phyloP scores from a whole-genome alignment of 2,888 invertebrate genomes.

The Villa cingulata region DNA sequence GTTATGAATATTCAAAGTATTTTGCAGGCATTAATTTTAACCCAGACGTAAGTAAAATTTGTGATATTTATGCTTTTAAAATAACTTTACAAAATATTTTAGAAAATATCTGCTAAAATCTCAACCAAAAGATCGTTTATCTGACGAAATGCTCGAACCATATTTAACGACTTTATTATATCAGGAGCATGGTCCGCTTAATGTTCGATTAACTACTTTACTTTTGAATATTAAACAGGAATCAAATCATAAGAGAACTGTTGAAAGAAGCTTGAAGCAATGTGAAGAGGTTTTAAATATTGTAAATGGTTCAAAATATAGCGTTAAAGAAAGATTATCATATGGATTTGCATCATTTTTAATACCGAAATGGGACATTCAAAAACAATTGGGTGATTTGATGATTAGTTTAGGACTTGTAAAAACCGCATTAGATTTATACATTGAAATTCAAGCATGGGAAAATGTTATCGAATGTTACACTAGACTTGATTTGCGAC shows the following conservation, averaged over 20 bases:
- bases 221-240: slow-evolving; percentile 66
- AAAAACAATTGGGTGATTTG: slow-evolving; percentile 63
- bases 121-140: slow-evolving; percentile 65
- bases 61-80: slow-evolving; percentile 3
- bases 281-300: slow-evolving; percentile 62
- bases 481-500: slow-evolving; percentile 63
- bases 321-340: slow-evolving; percentile 36
- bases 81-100: slow-evolving; percentile 9
- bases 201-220: slow-evolving; percentile 60
- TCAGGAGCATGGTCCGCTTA: slow-evolving; percentile 59
- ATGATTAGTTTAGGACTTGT: slow-evolving; percentile 68
- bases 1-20: slow-evolving; percentile 46
- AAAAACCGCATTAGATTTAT: slow-evolving; percentile 72
- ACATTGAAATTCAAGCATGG: slow-evolving; percentile 66
- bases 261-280: slow-evolving; percentile 80
- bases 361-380: slow-evolving; percentile 62
- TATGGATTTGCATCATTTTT: slow-evolving; percentile 59
- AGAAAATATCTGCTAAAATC: slow-evolving; percentile 57
- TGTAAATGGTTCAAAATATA: slow-evolving; percentile 27
- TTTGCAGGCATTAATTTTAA: slow-evolving; percentile 66
- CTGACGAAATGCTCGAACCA: slow-evolving; percentile 68
- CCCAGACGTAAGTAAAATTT: slow-evolving; percentile 54
- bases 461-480: slow-evolving; percentile 89
- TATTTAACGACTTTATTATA: slow-evolving; percentile 53
- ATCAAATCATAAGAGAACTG: slow-evolving; percentile 59